Evolutionary conservation across 2,797 vertebrate genomes (phyloP), one percentile per base, ranked within the genome.

Genomic region (Gymnoscopelus microlampas): DNA sequence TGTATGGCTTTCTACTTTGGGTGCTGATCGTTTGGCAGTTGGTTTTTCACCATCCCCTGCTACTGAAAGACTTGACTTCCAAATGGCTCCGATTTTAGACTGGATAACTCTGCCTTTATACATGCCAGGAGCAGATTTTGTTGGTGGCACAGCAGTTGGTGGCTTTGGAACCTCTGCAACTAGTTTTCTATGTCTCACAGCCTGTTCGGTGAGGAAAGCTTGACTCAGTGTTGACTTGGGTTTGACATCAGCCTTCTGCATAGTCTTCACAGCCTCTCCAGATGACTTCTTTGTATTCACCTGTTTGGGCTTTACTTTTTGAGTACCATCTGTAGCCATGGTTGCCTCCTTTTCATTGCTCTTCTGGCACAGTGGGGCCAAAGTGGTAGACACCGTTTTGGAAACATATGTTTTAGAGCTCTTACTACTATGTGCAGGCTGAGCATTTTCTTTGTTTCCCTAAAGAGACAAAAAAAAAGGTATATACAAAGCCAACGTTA

Each of bases 11-110:
- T 78, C 73, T 0, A 0, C 8, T 76, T 68, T 88, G 15, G 14
- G 29, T n/a, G 47, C 78, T 2, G 48, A 19, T 1, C 65, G 60
- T 23, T 77, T 84, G 4, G 24, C 10, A 12, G 53, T 47, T 58
- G 47, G 57, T 68, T 79, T 89, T 6, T 44, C 23, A 29, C 78
- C 82, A 1, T 50, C 61, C 1, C 56, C 78, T 1, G 12, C 76
- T 13, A 85, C 76, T 0, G 55, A 63, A 65, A 68, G 74, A 12
- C 74, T 63, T 5, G 91, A 84, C 82, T 95, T 97, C 89, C 97
- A 90, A 81, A 98, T 96, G 11, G 97, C 96, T 70, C 96, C 96
- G 44, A 99, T 89, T 88, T 97, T 99, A 15, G 97, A 98, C 65
- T 94, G 94, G 39, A 99, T 81, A 62, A 98, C 87, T 78, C 86